phyloP scores from a whole-genome alignment of 2,797 vertebrate species.

The Epinephelus malabaricus region DNA sequence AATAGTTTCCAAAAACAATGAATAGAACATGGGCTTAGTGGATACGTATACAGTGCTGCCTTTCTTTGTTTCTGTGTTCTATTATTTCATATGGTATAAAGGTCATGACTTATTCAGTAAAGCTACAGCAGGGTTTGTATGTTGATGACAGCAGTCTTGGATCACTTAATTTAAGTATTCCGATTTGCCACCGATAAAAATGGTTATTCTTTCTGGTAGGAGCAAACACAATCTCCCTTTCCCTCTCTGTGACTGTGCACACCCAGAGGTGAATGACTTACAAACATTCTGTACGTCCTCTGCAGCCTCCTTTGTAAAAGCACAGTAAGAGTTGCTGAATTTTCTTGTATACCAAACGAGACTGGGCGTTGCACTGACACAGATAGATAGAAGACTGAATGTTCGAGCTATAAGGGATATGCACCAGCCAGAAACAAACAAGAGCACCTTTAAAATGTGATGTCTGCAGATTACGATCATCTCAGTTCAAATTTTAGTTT shows the following conservation, averaged over 20 bases:
- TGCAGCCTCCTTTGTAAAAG: slow-evolving; percentile 31
- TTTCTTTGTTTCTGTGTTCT: slow-evolving; percentile 31
- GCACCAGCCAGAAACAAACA: slow-evolving; percentile 5
- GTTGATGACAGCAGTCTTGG: neutral
- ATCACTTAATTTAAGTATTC: slow-evolving; percentile 23
- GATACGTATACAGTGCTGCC: slow-evolving; percentile 6
- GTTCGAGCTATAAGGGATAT: neutral
- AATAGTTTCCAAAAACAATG: slow-evolving; percentile 14
- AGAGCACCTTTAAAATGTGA: neutral
- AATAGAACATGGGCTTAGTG: slow-evolving; percentile 3
- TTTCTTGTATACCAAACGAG: slow-evolving; percentile 23
- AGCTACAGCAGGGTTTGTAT: neutral
- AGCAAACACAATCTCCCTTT: slow-evolving; percentile 6
- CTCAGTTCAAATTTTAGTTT: neutral
- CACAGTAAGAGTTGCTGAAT: slow-evolving; percentile 15
- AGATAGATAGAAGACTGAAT: neutral
- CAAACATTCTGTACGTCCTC: slow-evolving; percentile 32
- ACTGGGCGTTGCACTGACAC: neutral
- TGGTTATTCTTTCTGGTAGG: neutral
- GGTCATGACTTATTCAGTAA: slow-evolving; percentile 18
- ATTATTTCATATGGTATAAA: slow-evolving; percentile 20
- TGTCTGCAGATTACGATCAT: slow-evolving; percentile 9
- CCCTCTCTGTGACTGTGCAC: slow-evolving; percentile 8
- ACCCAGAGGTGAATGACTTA: slow-evolving; percentile 17
- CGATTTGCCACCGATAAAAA: neutral